Evolutionary conservation across 2,797 vertebrate species (phyloP).

Genomic region (Fratercula arctica): DNA sequence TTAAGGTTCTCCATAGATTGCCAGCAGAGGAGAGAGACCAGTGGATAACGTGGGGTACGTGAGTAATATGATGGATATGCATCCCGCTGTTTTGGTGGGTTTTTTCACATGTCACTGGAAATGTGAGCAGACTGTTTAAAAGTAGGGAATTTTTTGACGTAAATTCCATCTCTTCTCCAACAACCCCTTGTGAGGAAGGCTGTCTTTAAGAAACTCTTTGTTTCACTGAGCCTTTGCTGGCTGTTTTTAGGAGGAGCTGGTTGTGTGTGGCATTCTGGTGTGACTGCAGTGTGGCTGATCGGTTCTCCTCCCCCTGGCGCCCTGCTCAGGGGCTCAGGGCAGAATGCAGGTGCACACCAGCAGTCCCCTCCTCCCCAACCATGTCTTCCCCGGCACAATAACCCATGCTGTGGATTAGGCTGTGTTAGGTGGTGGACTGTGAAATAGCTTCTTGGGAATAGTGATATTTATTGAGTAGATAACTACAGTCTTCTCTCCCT

Average conservation of each 20-base stretch:
- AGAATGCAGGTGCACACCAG: neutral
- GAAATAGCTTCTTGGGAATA: neutral
- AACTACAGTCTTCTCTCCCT: neutral
- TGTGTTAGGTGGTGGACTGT: neutral
- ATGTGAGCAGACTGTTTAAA: neutral
- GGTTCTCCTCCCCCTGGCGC: neutral
- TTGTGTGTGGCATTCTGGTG: neutral
- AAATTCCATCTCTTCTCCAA: neutral
- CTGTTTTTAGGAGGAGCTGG: neutral
- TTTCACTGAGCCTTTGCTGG: neutral
- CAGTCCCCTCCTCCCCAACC: neutral
- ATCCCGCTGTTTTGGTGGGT: neutral
- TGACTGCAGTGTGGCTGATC: neutral
- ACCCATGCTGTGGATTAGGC: neutral
- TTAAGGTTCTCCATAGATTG: neutral
- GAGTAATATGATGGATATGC: neutral
- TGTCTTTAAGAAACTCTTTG: neutral
- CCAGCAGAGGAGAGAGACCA: neutral
- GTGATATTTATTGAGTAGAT: neutral
- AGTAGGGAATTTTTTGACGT: neutral
- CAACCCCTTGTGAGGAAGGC: neutral
- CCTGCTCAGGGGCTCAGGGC: neutral
- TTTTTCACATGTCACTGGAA: neutral
- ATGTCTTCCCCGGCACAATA: neutral
- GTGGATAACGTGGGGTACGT: fast-evolving